Base-by-base conservation (phyloP, 2,797 vertebrate species). In the Enteromius viviparus region DNA sequence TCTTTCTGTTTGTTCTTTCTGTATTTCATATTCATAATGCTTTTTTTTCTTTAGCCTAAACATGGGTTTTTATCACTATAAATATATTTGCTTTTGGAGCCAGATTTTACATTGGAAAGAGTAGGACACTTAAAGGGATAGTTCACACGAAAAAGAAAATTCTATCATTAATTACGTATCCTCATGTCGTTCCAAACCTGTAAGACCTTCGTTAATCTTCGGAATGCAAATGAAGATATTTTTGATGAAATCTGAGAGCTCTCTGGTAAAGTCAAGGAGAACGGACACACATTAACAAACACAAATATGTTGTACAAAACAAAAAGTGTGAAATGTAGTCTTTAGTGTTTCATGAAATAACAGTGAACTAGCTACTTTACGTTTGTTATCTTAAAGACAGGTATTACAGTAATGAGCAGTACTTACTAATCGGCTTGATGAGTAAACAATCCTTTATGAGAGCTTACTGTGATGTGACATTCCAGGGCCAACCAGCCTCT, bases 391-490 rank as follows among this genome's bases (percentile, higher is more conserved):
- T 12, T 37, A 51, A 79, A 79, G n/a, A 21, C 12, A 1, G 1
- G 19, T 66, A 26, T 53, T 53, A 53, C 11, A 17, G 21, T 66
- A 21, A 53, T 55, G 68, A 69, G 2, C 29, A 68, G 64, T 53
- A 71, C 71, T 71, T 71, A 70, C 34, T 42, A 8, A 40, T 32
- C 29, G 14, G 37, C 66, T 70, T 32, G 15, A 80, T 60, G 78
- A 70, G 51, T 10, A 71, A 80, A 60, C 3, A 0, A 80, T 60
- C 51, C 12, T 79, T 53, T 58, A 40, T 19, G 23, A 4, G 12
- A 32, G 53, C 51, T n/a, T 62, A 40, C 68, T 71, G 51, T 80
- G 68, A 72, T 71, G 51, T 55, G 40, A 55, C 72, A 83, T 83
- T 65, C 65, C 32, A 53, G 23, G 49, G 60, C 26, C 6, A 66